These are phyloP conservation scores for Epiblema foenella DNA, from an alignment of 2,888 invertebrate genomes.

Conservation along the genomic window DNA sequence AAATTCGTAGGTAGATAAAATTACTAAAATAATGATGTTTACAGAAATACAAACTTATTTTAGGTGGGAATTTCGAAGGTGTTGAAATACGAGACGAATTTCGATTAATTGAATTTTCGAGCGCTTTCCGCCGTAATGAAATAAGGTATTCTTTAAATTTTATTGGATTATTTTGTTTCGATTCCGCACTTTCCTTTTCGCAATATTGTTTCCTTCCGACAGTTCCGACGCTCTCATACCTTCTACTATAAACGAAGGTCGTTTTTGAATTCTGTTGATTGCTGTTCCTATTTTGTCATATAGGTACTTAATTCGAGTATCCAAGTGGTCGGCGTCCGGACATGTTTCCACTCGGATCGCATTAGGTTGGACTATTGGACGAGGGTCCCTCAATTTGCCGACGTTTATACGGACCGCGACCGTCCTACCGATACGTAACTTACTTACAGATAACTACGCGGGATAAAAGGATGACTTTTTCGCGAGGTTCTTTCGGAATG, in stretches of 20 bases:
- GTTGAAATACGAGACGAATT: constrained; percentile 48
- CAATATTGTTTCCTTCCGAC: constrained; percentile 6
- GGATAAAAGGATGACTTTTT: constrained; percentile 48
- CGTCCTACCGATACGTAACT: constrained; percentile 51
- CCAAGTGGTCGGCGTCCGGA: constrained; percentile 53
- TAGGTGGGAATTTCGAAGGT: constrained; percentile 49
- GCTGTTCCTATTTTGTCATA: constrained; percentile 36
- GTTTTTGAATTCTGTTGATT: constrained; percentile 13
- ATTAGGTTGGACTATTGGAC: constrained; percentile 57
- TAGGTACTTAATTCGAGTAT: constrained; percentile 63
- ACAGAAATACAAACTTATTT: constrained; percentile 51
- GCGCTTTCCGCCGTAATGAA: constrained; percentile 34
- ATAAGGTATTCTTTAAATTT: constrained; percentile 25
- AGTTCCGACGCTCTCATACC: background rate
- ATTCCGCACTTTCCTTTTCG: constrained; percentile 8
- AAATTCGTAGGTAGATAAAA: constrained; percentile 39
- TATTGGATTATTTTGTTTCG: constrained; percentile 18
- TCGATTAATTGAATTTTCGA: constrained; percentile 48
- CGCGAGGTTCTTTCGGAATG: constrained; percentile 44
- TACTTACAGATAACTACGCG: constrained; percentile 50
- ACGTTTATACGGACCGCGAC: constrained; percentile 61
- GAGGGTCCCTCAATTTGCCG: constrained; percentile 68
- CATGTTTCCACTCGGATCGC: constrained; percentile 60
- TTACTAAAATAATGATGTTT: constrained; percentile 47
- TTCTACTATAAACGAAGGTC: constrained; percentile 4